Base-by-base conservation (phyloP, 2,113 vertebrate species). In the Lates calcarifer region DNA sequence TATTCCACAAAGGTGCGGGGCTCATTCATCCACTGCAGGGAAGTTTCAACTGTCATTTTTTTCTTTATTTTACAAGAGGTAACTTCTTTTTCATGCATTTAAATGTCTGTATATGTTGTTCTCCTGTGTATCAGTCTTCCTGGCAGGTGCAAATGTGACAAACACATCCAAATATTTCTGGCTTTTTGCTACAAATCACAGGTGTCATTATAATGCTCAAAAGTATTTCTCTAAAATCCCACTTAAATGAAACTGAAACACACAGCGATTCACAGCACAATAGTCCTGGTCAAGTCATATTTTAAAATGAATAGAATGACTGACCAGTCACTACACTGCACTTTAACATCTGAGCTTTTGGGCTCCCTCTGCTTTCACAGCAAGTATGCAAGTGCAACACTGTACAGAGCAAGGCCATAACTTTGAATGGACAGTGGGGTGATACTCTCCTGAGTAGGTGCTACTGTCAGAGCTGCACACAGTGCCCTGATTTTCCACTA, bases 81-180 rank as follows among this genome's bases (percentile, higher is more conserved):
- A 74, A 83, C 71, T 66, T 72, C 53, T 74, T 77, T 84, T 78
- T 84, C 69, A 83, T 81, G 82, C 74, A 81, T 87, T 83, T 84
- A 68, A 82, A 84, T 82, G 73, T 81, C 47, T 72, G 24, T 87
- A 15, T 63, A 60, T 60, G 82, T 77, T 82, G 22, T 80, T 75
- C 76, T 72, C 26, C n/a, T 22, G 26, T 45, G 58, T 45, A 47
- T 86, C 55, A 7, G 35, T 82, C 68, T 84, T 71, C 29, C n/a
- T 63, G 83, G 85, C 78, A 87, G 66, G n/a, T 55, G 58, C 74
- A 77, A 65, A 71, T 74, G 71, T 73, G 78, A 80, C 53, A 69
- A 81, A 74, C 47, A 69, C 74, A 74, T n/a, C 67, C 47, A 37
- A 61, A 74, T 43, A 28, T 49, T 64, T 56, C 49, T 4, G 24